Base-by-base conservation (phyloP, 2,797 vertebrate species). In the Merluccius polli region DNA sequence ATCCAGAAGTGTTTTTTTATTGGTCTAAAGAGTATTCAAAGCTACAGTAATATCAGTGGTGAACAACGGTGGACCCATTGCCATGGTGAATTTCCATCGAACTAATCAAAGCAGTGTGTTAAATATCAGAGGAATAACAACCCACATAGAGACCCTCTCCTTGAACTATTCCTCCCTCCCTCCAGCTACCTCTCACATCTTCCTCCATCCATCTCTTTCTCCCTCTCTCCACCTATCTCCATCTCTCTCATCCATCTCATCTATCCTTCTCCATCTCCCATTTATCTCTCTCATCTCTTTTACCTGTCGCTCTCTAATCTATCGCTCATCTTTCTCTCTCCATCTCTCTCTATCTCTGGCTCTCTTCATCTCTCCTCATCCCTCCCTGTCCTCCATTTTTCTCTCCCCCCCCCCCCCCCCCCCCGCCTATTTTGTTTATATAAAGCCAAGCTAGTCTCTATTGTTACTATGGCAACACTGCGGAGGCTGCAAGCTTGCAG, bases 401-500 rank as follows among this genome's bases (percentile, higher is more conserved):
- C 63, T 70, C 1, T 44, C 75, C 80, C 81, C 41, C 77, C 74
- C 71, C 31, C 72, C n/a, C n/a, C n/a, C n/a, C n/a, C 79, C 78
- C 79, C 74, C 67, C 36, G 5, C 29, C 30, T 48, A 32, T 77
- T 73, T 74, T 59, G 33, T 79, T 70, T 78, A 73, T 18, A 27
- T 29, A 59, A 59, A 59, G 41, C 44, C 29, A 59, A 16, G 29
- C 72, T n/a, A 8, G 78, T 83, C 80, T 74, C 69, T 70, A 41
- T 81, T 82, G 87, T 90, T 84, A 81, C 86, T 86, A 89, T 90
- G 87, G 88, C 81, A 90, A 89, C 89, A n/a, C 81, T 72, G 0
- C 73, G 38, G 70, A 80, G 76, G 85, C 71, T 84, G 80, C 79
- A 79, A 77, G 30, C 72, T 68, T 82, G 79, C 79, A 73, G 77